Evolutionary conservation across 2,888 invertebrate genomes (phyloP).

Genomic region (Holacanthella duospinosa): DNA sequence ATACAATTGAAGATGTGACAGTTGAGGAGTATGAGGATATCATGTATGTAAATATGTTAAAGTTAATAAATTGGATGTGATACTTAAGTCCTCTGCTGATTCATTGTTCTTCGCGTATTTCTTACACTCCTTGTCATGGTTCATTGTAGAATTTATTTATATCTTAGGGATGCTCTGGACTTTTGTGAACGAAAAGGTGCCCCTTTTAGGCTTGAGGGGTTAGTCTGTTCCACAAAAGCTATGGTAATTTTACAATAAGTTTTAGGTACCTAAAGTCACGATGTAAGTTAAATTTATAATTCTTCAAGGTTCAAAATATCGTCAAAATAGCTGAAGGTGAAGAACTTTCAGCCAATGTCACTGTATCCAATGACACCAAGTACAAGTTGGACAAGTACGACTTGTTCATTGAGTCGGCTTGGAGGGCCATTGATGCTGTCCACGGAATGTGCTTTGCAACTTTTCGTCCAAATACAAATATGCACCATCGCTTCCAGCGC

Average conservation of each 20-base stretch:
- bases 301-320: neutral
- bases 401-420: slow-evolving; percentile 25
- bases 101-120: too few species aligned
- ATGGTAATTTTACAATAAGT: slow-evolving; percentile 13
- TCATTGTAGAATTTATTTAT: too few species aligned
- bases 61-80: too few species aligned
- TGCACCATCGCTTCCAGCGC: slow-evolving; percentile 27
- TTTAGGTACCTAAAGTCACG: neutral
- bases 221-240: slow-evolving; percentile 22
- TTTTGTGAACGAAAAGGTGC: slow-evolving; percentile 19
- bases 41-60: too few species aligned
- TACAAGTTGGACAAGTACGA: slow-evolving; percentile 21
- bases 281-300: neutral
- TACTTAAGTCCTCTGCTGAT: too few species aligned
- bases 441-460: slow-evolving; percentile 28
- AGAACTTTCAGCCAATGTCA: neutral
- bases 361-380: neutral
- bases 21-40: slow-evolving; percentile 30
- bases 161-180: slow-evolving; percentile 23
- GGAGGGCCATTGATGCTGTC: slow-evolving; percentile 28
- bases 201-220: slow-evolving; percentile 25
- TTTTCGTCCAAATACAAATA: slow-evolving; percentile 29
- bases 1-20: slow-evolving; percentile 24
- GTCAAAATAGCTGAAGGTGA: neutral
- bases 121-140: too few species aligned